Percentiles rank a stretch among this genome's conserved stretches.
These are phyloP conservation scores for Trissolcus brochymenae DNA, from an alignment of 2,888 invertebrate species.

Conservation along the genomic window DNA sequence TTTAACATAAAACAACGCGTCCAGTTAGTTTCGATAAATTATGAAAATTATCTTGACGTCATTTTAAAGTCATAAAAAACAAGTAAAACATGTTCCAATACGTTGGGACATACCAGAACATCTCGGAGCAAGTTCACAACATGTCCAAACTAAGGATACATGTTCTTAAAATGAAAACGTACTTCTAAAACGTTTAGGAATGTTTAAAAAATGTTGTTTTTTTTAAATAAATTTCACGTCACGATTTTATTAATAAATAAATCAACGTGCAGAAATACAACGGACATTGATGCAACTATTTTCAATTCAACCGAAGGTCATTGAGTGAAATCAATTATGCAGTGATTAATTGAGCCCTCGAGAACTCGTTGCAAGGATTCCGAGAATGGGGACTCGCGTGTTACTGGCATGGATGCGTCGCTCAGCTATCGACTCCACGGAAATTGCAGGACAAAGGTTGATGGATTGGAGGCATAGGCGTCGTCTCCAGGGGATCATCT, in stretches of 20 bases:
- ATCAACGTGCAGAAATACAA: slow-evolving; percentile 17
- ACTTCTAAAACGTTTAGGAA: too few relatives aligned
- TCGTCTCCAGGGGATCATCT: neutral
- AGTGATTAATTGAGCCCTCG: slow-evolving; percentile 58
- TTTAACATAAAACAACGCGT: too few relatives aligned
- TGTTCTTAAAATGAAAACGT: too few relatives aligned
- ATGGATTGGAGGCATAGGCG: slow-evolving; percentile 39
- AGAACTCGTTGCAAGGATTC: slow-evolving; percentile 62
- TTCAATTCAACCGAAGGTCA: slow-evolving; percentile 54
- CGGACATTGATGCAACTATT: slow-evolving; percentile 44
- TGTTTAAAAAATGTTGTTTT: too few relatives aligned
- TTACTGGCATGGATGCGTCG: slow-evolving; percentile 75
- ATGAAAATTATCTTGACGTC: too few relatives aligned
- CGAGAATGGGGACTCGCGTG: slow-evolving; percentile 73
- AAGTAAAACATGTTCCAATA: too few relatives aligned
- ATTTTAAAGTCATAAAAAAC: too few relatives aligned
- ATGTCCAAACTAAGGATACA: too few relatives aligned
- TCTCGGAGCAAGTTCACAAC: too few relatives aligned
- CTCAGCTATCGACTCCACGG: slow-evolving; percentile 75
- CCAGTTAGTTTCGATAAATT: too few relatives aligned
- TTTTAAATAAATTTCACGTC: neutral
- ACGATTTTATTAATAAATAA: neutral
- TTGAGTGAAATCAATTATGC: slow-evolving; percentile 59
- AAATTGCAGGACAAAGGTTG: slow-evolving; percentile 55
- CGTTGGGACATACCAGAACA: too few relatives aligned